A percentile compares a stretch with the other conserved stretches of the same genome.
Evolutionary conservation across 2,888 invertebrate genomes (phyloP).

Genomic region (Carcina quercana): DNA sequence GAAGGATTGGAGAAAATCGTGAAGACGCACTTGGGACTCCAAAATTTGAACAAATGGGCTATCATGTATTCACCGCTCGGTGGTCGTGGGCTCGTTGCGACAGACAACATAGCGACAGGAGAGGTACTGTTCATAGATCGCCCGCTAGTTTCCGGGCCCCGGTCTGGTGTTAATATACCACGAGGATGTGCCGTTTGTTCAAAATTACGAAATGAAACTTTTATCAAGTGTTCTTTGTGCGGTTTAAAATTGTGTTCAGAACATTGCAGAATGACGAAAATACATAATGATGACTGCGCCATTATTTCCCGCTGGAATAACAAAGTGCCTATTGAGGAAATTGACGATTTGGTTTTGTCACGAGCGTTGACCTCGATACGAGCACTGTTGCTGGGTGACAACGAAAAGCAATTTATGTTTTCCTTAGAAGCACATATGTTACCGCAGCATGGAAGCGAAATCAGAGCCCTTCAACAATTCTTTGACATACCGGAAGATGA

Average conservation of each 20-base stretch:
- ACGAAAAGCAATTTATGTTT: slow-evolving; percentile 66
- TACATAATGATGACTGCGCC: slow-evolving; percentile 78
- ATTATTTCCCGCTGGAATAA: slow-evolving; percentile 75
- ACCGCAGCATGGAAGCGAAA: slow-evolving; percentile 74
- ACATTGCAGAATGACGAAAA: slow-evolving; percentile 73
- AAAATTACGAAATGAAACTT: slow-evolving; percentile 50
- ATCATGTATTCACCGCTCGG: slow-evolving; percentile 75
- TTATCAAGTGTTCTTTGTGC: slow-evolving; percentile 76
- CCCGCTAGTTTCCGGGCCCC: slow-evolving; percentile 81
- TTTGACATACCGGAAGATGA: slow-evolving; percentile 71
- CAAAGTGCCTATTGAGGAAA: slow-evolving; percentile 54
- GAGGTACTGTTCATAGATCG: slow-evolving; percentile 82
- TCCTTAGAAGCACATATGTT: slow-evolving; percentile 69
- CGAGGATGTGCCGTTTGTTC: slow-evolving; percentile 80
- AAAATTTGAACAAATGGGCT: slow-evolving; percentile 67
- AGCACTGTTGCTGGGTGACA: slow-evolving; percentile 48
- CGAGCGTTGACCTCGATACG: slow-evolving; percentile 54
- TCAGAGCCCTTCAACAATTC: slow-evolving; percentile 64
- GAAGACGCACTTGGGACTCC: slow-evolving; percentile 57
- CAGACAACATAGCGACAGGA: slow-evolving; percentile 76
- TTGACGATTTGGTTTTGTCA: slow-evolving; percentile 47
- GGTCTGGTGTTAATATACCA: slow-evolving; percentile 67
- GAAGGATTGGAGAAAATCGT: slow-evolving; percentile 65
- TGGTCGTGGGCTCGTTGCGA: slow-evolving; percentile 83
- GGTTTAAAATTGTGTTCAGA: slow-evolving; percentile 81